Base-by-base conservation (phyloP, 2,888 invertebrate genomes). In the Shargacucullia verbasci region DNA sequence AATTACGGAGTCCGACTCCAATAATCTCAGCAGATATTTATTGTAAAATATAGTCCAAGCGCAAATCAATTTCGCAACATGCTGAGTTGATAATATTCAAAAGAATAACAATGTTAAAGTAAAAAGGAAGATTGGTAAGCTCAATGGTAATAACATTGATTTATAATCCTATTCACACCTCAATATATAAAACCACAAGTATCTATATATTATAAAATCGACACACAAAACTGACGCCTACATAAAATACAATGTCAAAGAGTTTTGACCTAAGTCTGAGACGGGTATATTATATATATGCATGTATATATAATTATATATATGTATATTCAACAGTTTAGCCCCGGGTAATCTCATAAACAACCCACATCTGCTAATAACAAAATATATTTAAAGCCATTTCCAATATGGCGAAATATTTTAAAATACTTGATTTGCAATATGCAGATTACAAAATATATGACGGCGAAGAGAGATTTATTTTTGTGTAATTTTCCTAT, bases 321-420 rank as follows among this genome's bases (percentile, higher is more conserved):
- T 4, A 3, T n/a, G n/a, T n/a, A n/a, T n/a, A n/a, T n/a, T n/a
- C n/a, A n/a, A 35, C 40, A 27, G 31, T 58, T 60, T 75, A 48
- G 74, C 74, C 64, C 5, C 57, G 44, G 70, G 76, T 59, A 39
- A 12, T 43, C 31, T 56, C 54, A 47, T 75, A 75, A 72, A 75
- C 46, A 59, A 64, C 58, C 27, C 43, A 44, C 56, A 48, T 54
- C 12, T 53, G 55, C 35, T 66, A 59, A 50, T 69, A 71, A 71
- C 46, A 11, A 67, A 64, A 55, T 54, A 52, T 34, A 70, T 70
- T 57, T 52, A 60, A 70, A 64, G 41, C 40, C 39, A 60, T 46
- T 46, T 52, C 25, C 46, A 44, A 45, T 49, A 40, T 46, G 14
- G 64, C 70, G 61, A 59, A 66, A 63, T 56, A 34, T 63, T 40